Base-by-base conservation (phyloP, 2,888 invertebrate genomes). In the Charanyca ferruginea region DNA sequence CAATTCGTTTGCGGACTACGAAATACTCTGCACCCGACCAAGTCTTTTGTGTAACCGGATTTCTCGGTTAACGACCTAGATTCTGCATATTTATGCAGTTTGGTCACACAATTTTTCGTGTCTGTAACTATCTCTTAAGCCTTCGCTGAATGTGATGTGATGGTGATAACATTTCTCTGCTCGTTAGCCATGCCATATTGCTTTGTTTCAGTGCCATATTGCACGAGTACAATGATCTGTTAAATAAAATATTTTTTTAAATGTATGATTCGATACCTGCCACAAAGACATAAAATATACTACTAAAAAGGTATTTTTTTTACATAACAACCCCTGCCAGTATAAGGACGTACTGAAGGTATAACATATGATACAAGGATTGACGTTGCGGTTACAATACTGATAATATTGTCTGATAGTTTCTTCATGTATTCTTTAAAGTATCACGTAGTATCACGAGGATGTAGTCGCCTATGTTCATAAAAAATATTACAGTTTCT, bases 41-140 rank as follows among this genome's bases (percentile, higher is more conserved):
- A 91, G 88, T 89, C 91, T 92, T 92, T 92, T 91, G 91, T 90
- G 90, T 91, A 89, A 91, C 89, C 86, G 88, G 90, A 91, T 93
- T 93, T 92, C 87, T 88, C 89, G 87, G 90, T 89, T 92, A 91
- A 93, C 91, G 93, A 92, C 91, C 90, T 86, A 89, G 86, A 87
- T 87, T 89, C 87, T 90, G 90, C 87, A 90, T 89, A 90, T 91
- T 91, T 92, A 90, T 91, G 87, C 87, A 89, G 86, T 90, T 89
- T 83, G 83, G 87, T 89, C 88, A 89, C 88, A 90, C 83, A 87
- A 80, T 87, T 87, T 89, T 88, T 89, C 84, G 80, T 85, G 83
- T 81, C 84, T 79, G 80, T 77, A 78, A 84, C 82, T 80, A 77
- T 81, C 83, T 83, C 77, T 73, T 79, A 82, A 80, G 69, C 65